Base-by-base conservation (phyloP, 2,797 vertebrate species). In the Myripristis murdjan region DNA sequence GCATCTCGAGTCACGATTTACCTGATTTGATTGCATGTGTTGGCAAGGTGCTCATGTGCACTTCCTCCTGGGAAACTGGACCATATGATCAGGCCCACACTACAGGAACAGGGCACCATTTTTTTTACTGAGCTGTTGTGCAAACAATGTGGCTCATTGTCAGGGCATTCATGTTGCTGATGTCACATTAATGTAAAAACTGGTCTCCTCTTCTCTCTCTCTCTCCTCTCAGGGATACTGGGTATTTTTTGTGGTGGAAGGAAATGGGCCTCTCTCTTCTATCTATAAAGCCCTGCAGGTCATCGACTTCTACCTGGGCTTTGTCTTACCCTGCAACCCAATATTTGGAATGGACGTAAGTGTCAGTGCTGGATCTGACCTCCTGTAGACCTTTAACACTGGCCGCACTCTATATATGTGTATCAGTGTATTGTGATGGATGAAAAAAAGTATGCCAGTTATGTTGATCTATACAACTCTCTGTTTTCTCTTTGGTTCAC, bases 271-370 rank as follows among this genome's bases (percentile, higher is more conserved):
- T 15, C 78, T 95, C 88, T 95, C 95, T 52, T 95, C 94, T 84
- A 84, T 95, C 76, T 96, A 96, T 91, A 96, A 97, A 84, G 94
- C 95, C 88, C 93, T 96, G 78, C 94, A 97, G 85, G 87, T 97
- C 77, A 79, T 97, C 14, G 90, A 93, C 84, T 91, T 92, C 87
- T 93, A 91, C 71, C 85, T 92, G 39, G 66, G 91, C 51, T 89
- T 91, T 60, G 52, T 92, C 54, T 68, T 93, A 44, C 90, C 89
- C 16, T 91, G 78, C 72, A 87, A 87, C 60, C 89, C 92, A 0
- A 81, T 94, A 60, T 89, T 94, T 72, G 91, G 92, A 75, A 66
- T 68, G 75, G 89, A 94, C 0, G 93, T 94, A 85, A 93, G 93
- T 87, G 11, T 66, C 20, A 1, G 5, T 23, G 12, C 3, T 22